These are phyloP conservation scores for Papilio xuthus DNA, from an alignment of 1,140 invertebrate species.

Conservation along the genomic window DNA sequence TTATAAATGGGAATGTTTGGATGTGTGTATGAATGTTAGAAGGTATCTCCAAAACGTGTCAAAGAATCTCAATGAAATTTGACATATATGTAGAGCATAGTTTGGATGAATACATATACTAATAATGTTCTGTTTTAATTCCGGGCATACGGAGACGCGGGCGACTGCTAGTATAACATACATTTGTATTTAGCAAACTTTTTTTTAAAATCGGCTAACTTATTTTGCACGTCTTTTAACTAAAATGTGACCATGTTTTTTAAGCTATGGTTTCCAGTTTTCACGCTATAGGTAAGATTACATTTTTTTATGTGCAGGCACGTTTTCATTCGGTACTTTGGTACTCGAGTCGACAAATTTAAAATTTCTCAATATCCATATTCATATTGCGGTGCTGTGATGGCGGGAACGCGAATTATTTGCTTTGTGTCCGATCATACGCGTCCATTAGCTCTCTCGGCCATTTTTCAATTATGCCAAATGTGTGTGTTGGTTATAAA, in stretches of 20 bases:
- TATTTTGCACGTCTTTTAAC: background rate
- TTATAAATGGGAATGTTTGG: no score
- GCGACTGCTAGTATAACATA: no score
- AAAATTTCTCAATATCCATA: constrained; percentile 52
- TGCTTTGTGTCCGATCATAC: constrained; percentile 61
- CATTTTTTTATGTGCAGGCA: constrained; percentile 2
- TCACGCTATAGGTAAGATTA: background rate
- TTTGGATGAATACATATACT: no score
- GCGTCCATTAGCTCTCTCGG: constrained; percentile 60
- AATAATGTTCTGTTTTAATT: no score
- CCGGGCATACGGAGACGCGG: no score
- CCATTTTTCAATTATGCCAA: constrained; percentile 80
- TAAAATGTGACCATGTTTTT: background rate
- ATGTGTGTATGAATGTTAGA: no score
- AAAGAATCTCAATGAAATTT: no score
- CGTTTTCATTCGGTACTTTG: constrained; percentile 32
- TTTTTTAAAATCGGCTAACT: background rate
- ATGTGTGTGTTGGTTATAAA: constrained; percentile 74
- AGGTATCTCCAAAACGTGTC: no score
- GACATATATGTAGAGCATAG: no score
- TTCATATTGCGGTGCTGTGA: constrained; percentile 44
- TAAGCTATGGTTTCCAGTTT: background rate
- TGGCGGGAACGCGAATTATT: constrained; percentile 60
- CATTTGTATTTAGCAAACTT: background rate
- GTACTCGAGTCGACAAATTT: constrained; percentile 45